Conservation (phyloP, 1,140 invertebrate genomes). For the Triops cancriformis region DNA sequence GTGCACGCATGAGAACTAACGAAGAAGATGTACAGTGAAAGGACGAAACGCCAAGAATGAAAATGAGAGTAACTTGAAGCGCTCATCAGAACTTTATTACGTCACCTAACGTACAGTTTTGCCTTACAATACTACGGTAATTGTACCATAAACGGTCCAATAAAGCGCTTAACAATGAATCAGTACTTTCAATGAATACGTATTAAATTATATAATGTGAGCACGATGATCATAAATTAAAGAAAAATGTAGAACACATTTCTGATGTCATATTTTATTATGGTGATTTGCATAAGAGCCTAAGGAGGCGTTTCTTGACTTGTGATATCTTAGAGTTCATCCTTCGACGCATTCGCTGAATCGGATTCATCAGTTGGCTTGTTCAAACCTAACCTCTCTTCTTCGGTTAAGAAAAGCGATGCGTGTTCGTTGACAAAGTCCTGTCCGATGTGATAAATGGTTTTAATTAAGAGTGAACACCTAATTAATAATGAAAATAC, state of each 20-base stretch:
- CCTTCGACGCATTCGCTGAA: neutral
- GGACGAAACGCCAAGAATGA: neutral
- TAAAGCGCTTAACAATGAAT: too few species aligned
- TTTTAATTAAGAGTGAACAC: neutral
- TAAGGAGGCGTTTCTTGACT: neutral
- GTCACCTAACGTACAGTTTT: neutral
- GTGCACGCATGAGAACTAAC: neutral
- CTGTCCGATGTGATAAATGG: neutral
- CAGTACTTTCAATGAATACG: too few species aligned
- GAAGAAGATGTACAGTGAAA: neutral
- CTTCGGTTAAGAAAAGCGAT: constrained; percentile 24
- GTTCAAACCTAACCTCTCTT: constrained; percentile 23
- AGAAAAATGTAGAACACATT: too few species aligned
- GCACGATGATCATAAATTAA: too few species aligned
- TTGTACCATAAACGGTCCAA: too few species aligned
- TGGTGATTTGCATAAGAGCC: too few species aligned
- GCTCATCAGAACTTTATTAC: neutral
- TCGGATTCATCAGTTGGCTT: neutral
- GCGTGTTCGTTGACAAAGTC: constrained; percentile 27
- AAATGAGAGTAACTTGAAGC: neutral
- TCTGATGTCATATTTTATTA: too few species aligned
- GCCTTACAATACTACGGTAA: too few species aligned
- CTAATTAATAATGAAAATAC: constrained; percentile 41
- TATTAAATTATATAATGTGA: too few species aligned
- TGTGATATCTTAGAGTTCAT: neutral